A percentile compares a stretch with the other conserved stretches of the same genome.
Evolutionary conservation across 2,888 invertebrate genomes (phyloP).

Genomic region (Dascillus cervinus): DNA sequence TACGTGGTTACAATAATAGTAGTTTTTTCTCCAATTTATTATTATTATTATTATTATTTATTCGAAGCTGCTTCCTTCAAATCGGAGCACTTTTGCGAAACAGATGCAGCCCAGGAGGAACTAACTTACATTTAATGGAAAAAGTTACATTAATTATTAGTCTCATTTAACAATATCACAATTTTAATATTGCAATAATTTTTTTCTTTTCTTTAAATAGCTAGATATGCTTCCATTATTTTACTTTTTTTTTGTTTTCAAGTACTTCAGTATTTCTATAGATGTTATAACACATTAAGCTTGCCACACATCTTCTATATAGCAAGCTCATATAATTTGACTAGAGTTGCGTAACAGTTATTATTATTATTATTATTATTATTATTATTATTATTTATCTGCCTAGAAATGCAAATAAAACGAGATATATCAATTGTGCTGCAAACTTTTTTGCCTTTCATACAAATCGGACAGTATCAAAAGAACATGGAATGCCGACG

Average conservation of each 20-base stretch:
- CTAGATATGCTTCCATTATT: constrained; percentile 41
- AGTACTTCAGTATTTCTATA: constrained; percentile 17
- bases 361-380: no score
- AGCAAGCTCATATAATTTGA: constrained; percentile 19
- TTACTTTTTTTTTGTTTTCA: no score
- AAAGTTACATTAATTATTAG: constrained; percentile 39
- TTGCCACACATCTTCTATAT: constrained; percentile 12
- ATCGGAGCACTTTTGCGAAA: constrained; percentile 19
- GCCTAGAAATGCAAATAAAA: no score
- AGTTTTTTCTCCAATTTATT: no score
- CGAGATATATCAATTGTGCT: no score
- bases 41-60: constrained; percentile 17
- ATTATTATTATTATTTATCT: no score
- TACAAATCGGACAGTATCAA: no score
- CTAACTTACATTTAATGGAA: constrained; percentile 40
- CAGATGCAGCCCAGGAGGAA: constrained; percentile 32
- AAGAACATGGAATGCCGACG: no score
- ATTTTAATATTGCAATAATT: constrained; percentile 44
- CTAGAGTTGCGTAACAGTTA: constrained; percentile 17
- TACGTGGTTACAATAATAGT: constrained; percentile 31
- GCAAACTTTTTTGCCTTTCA: no score
- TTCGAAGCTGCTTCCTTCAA: constrained; percentile 20
- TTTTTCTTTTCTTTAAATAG: constrained; percentile 33
- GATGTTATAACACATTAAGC: constrained; percentile 17
- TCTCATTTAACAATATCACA: constrained; percentile 45